Evolutionary conservation across 64 coral and sea anemone species (phyloP).

Genomic region (Pocillopora verrucosa): DNA sequence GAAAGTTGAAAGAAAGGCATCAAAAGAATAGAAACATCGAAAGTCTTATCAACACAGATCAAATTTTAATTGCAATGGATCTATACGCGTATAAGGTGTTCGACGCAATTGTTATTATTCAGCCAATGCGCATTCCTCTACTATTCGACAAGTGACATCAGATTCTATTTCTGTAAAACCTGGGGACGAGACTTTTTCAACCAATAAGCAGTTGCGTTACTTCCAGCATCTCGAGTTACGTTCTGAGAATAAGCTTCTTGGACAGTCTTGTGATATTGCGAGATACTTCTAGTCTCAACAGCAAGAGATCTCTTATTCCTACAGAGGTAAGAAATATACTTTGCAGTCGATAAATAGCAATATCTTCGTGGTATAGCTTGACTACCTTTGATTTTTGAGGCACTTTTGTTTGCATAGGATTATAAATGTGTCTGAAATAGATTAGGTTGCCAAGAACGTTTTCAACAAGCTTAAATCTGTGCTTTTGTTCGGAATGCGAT

Average conservation of each 20-base stretch:
- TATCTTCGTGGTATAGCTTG: neutral
- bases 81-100: no score
- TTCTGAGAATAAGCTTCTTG: neutral
- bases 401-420: no score
- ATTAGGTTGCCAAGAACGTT: no score
- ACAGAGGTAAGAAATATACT: neutral
- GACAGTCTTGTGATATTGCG: neutral
- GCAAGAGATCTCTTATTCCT: neutral
- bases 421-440: no score
- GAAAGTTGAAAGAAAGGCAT: no score
- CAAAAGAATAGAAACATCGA: no score
- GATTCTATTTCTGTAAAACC: neutral
- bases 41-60: no score
- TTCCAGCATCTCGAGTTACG: constrained; percentile 15
- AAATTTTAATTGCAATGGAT: no score
- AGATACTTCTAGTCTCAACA: neutral
- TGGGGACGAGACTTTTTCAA: neutral
- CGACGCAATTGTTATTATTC: neutral
- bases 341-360: neutral
- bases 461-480: no score
- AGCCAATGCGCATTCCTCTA: constrained; percentile 2
- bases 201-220: neutral
- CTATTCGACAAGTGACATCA: neutral
- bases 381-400: neutral
- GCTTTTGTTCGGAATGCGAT: no score